phyloP scores from a whole-genome alignment of 2,888 invertebrate genomes.

The Tinea pellionella region DNA sequence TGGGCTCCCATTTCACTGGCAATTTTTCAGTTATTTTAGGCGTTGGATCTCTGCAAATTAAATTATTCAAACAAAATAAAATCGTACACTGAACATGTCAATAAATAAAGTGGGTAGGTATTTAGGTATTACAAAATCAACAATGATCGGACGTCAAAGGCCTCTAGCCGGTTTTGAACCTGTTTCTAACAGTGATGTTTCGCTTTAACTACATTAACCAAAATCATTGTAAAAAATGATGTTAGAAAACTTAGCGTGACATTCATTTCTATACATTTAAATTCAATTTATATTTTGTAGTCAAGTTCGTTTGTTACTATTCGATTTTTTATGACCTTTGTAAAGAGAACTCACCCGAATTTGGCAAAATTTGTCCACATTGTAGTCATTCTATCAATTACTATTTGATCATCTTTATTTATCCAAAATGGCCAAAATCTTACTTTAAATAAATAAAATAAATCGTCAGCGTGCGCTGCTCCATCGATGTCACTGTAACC shows the following conservation, averaged over 20 bases:
- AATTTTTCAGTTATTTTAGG: slow-evolving; percentile 22
- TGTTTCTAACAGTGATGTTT: too few species aligned
- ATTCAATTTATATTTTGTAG: too few species aligned
- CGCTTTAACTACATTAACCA: too few species aligned
- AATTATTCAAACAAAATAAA: slow-evolving; percentile 14
- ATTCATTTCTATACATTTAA: too few species aligned
- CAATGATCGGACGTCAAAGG: too few species aligned
- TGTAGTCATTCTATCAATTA: slow-evolving; percentile 42
- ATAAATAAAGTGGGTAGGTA: too few species aligned
- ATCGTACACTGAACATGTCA: too few species aligned
- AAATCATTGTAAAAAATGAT: too few species aligned
- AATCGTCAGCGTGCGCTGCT: slow-evolving; percentile 51
- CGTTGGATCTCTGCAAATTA: slow-evolving; percentile 39
- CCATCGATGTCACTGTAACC: slow-evolving; percentile 34
- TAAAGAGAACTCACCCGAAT: slow-evolving; percentile 34
- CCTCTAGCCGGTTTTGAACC: too few species aligned
- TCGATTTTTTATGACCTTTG: not conserved
- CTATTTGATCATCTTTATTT: slow-evolving; percentile 29
- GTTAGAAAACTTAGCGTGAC: too few species aligned
- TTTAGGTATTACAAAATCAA: too few species aligned
- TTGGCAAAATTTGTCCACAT: slow-evolving; percentile 59
- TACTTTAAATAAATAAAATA: slow-evolving; percentile 46
- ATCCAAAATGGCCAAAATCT: slow-evolving; percentile 38
- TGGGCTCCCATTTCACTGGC: slow-evolving; percentile 36
- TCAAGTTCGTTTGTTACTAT: too few species aligned